Base-by-base conservation (phyloP, 53 echinoderm and acorn worm genomes). In the Luidia sarsii region DNA sequence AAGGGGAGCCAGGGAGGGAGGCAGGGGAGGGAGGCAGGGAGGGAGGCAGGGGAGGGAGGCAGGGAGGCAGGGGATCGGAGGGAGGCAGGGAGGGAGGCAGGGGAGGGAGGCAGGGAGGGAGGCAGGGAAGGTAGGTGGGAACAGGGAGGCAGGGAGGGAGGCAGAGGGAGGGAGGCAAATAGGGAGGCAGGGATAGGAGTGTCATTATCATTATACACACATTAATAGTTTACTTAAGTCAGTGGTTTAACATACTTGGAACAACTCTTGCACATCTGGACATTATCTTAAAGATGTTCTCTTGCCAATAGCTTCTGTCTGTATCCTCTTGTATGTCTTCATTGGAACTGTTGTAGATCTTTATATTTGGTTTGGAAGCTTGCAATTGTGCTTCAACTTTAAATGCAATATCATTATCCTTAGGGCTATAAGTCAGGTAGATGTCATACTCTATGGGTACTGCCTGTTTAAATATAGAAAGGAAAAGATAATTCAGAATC, bases 401-500 rank as follows among this genome's bases (percentile, higher is more conserved):
- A 4, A 57, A 66, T 33, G 88, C 92, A 2, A 50, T 28, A 21
- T 67, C 18, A 34, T 46, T 43, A 52, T 92, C 92, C 52, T 80
- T 45, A 45, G 46, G 30, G 48, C 85, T 81, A 55, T 50, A 74
- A 25, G 92, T 88, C 39, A 92, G 60, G 75, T 92, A 92, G 45
- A 88, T 85, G 81, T 92, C 92, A 64, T 88, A 92, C 82, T 92
- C 85, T 7, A 88, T 31, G 10, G 82, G 72, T 19, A 87, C 82
- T 2, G 50, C 73, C 88, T 87, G 65, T 14, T 56, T 15, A 27
- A 41, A 41, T 6, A 41, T 11, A 41, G 41, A 41, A 11, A 41
- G 41, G 41, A 7, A 41, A n/a, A n/a, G n/a, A n/a, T n/a, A n/a
- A n/a, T n/a, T n/a, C n/a, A n/a, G n/a, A n/a, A n/a, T n/a, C n/a